phyloP scores from a whole-genome alignment of 2,888 invertebrate species.

The Hymenopus coronatus region DNA sequence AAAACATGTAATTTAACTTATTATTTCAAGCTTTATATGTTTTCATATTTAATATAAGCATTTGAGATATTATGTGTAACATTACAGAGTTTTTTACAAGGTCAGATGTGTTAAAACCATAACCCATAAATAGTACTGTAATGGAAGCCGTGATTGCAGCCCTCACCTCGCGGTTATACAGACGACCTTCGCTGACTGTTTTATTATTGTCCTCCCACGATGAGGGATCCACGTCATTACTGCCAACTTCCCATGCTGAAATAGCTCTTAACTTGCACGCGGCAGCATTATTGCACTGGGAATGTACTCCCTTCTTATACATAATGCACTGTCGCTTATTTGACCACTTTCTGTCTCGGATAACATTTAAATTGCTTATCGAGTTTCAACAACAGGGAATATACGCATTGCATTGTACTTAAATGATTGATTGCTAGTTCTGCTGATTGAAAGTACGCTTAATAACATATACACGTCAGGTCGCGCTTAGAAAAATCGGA shows the following conservation, averaged over 20 bases:
- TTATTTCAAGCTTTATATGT: too few species aligned
- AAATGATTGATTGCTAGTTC: too few species aligned
- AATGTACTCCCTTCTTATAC: background rate
- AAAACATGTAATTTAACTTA: too few species aligned
- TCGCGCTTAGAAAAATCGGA: too few species aligned
- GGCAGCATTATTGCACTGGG: background rate
- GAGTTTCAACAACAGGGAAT: background rate
- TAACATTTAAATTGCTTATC: background rate
- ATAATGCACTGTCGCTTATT: background rate
- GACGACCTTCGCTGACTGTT: background rate
- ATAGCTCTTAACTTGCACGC: background rate
- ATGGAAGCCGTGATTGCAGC: background rate
- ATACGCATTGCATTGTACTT: too few species aligned
- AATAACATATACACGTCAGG: too few species aligned
- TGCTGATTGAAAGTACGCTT: too few species aligned
- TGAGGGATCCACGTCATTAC: background rate
- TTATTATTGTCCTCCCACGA: background rate
- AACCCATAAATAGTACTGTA: background rate
- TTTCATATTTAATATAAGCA: too few species aligned
- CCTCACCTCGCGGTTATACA: background rate
- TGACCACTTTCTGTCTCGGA: background rate
- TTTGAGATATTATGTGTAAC: too few species aligned
- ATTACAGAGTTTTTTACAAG: too few species aligned
- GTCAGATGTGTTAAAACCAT: too few species aligned
- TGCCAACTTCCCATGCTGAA: background rate